phyloP scores from a whole-genome alignment of 2,797 vertebrate genomes.

The Oryzias sinensis region DNA sequence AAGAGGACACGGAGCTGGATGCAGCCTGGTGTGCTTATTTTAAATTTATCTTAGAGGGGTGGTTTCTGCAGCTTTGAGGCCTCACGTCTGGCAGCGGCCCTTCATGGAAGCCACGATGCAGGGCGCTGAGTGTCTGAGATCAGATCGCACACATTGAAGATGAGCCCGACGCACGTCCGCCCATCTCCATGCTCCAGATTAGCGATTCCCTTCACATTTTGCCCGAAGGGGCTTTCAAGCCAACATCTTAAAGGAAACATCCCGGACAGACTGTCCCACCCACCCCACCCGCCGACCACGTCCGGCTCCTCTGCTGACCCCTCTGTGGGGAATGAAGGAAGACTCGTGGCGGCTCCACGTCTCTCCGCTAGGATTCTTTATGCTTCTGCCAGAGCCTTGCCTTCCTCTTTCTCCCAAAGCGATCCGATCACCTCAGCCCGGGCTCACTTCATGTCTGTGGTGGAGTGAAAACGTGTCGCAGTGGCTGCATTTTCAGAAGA shows the following conservation, averaged over 20 bases:
- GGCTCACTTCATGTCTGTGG: conserved; percentile 58
- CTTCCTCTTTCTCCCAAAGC: conserved; percentile 54
- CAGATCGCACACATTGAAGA: not conserved
- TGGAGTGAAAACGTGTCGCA: conserved; percentile 60
- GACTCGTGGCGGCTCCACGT: conserved; percentile 24
- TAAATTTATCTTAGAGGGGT: too few relatives aligned
- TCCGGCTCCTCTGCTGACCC: conserved; percentile 20
- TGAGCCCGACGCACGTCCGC: conserved; percentile 47
- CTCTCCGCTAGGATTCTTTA: conserved; percentile 12
- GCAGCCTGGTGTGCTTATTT: too few relatives aligned
- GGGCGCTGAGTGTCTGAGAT: too few relatives aligned
- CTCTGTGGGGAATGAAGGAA: conserved; percentile 1
- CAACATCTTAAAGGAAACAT: conserved; percentile 23
- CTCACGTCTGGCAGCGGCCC: too few relatives aligned
- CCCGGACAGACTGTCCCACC: conserved; percentile 22
- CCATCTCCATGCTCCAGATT: conserved; percentile 29
- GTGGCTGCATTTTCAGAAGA: conserved; percentile 60
- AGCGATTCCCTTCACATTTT: conserved; percentile 11
- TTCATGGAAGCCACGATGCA: too few relatives aligned
- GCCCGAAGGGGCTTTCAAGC: conserved; percentile 28
- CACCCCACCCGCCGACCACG: conserved; percentile 30
- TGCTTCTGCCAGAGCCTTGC: conserved; percentile 35
- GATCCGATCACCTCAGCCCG: conserved; percentile 69
- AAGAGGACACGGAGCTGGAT: too few relatives aligned
- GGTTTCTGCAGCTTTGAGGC: too few relatives aligned